Base-by-base conservation (phyloP, 2,797 vertebrate species). In the Sebastes jordani region DNA sequence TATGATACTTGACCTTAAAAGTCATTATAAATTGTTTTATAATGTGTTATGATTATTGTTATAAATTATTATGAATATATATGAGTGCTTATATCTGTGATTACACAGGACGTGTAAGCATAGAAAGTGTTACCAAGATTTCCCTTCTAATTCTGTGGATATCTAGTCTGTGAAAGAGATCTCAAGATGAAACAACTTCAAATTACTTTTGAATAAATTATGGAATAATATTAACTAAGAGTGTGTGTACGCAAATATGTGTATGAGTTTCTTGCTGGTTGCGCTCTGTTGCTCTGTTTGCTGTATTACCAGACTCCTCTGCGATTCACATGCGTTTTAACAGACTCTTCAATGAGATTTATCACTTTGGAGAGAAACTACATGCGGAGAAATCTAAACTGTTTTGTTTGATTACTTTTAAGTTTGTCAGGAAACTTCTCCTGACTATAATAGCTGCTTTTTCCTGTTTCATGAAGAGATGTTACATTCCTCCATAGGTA, bases 271-370 rank as follows among this genome's bases (percentile, higher is more conserved):
- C 27, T 27, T 56, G 14, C 38, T 54, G 38, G 56, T 65, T 81
- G 38, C 54, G 29, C 67, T 81, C 13, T 63, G 34, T 59, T 69
- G 36, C 67, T 81, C 13, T 63, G 34, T 59, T 70, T 58, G 49
- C 49, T 52, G 7, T 58, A 18, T 49, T 36, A 42, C 6, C 30
- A 56, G 32, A 22, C 58, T 63, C 32, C 13, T 46, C 55, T 3
- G 23, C 23, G 36, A 46, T 10, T 64, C 18, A 7, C 4, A 29
- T 34, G 13, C 22, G 29, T 4, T 54, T 70, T 56, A 38, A 60
- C 14, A 42, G n/a, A 56, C 8, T 56, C 30, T 16, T 68, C 11
- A 59, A 11, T 46, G 10, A 55, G 32, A 38, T 70, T 29, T 11
- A 60, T 73, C 54, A 11, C 9, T 30, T 30, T 16, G 23, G 13